Conservation (phyloP, 2,113 vertebrate genomes). For the Menura novaehollandiae region DNA sequence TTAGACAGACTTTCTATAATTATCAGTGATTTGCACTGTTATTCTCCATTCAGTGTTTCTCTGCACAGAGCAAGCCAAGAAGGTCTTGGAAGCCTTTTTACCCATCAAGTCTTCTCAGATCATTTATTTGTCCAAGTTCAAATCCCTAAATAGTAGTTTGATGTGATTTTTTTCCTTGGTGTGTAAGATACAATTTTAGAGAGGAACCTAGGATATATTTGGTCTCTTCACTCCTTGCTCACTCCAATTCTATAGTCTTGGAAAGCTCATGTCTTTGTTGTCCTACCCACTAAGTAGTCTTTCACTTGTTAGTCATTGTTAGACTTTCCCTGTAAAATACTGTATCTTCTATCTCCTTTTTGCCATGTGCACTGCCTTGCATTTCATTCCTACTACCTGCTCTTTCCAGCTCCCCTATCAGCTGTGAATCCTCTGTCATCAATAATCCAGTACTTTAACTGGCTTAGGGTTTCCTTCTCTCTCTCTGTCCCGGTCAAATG, state of each 20-base stretch:
- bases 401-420: constrained; percentile 4
- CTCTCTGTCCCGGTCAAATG: constrained; percentile 27
- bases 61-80: neutral
- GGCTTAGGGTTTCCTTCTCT: constrained; percentile 48
- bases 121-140: neutral
- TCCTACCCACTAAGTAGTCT: neutral
- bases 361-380: neutral
- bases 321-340: neutral
- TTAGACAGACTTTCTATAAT: neutral
- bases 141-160: neutral
- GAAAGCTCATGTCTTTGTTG: neutral
- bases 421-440: constrained; percentile 34
- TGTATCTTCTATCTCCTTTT: neutral
- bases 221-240: neutral
- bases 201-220: neutral
- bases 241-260: neutral
- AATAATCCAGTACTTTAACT: constrained; percentile 47
- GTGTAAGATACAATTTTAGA: neutral
- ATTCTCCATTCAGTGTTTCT: neutral
- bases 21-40: neutral
- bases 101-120: neutral
- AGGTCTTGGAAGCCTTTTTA: neutral
- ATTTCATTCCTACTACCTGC: neutral
- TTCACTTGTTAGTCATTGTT: neutral
- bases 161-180: neutral